phyloP scores from a whole-genome alignment of 2,888 invertebrate species.

The Spilarctia lutea region DNA sequence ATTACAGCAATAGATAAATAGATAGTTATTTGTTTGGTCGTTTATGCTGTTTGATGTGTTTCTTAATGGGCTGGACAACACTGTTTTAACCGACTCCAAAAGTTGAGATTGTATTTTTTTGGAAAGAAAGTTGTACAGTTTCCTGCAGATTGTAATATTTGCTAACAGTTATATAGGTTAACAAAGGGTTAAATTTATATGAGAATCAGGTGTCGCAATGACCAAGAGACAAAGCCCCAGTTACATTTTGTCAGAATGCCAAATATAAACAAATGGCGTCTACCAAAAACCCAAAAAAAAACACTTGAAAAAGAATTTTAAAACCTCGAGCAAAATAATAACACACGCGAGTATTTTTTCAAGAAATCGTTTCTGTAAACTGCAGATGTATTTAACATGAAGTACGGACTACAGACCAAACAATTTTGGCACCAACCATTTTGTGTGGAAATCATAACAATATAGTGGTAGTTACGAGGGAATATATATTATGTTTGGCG shows the following conservation, averaged over 20 bases:
- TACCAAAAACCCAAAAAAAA: not conserved
- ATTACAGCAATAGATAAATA: not conserved
- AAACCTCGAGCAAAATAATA: conserved; percentile 6
- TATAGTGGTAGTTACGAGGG: conserved; percentile 16
- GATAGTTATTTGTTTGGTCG: not conserved
- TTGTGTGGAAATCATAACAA: conserved; percentile 33
- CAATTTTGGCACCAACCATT: conserved; percentile 31
- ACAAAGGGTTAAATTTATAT: no score
- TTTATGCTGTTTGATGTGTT: not conserved
- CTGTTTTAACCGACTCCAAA: not conserved
- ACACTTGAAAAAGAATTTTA: conserved; percentile 3
- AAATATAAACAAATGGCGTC: not conserved
- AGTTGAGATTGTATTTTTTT: no score
- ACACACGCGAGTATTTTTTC: conserved; percentile 13
- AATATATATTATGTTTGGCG: conserved; percentile 38
- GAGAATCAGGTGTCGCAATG: not conserved
- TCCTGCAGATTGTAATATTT: not conserved
- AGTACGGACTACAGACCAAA: conserved; percentile 10
- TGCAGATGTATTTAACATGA: conserved; percentile 11
- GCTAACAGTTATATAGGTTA: not conserved
- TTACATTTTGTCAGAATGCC: not conserved
- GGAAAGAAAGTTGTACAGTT: not conserved
- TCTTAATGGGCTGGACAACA: not conserved
- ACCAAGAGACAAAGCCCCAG: not conserved
- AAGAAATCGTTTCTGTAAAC: conserved; percentile 4